phyloP scores from a whole-genome alignment of 92 coral and sea anemone genomes.

The Siderastrea radians region DNA sequence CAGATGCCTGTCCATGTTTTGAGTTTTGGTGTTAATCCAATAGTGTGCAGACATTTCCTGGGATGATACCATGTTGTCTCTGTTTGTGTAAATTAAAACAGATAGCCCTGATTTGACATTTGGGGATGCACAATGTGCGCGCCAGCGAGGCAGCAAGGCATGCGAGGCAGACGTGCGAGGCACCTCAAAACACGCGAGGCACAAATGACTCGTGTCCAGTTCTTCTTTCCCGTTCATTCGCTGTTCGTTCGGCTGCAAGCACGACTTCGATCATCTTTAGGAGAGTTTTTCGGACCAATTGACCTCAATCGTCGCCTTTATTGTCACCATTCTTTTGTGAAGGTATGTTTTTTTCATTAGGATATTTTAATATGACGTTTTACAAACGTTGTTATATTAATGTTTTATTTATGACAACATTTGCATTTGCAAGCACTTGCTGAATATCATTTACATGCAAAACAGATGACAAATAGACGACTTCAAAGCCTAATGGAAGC shows the following conservation, averaged over 20 bases:
- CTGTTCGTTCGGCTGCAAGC: too few relatives aligned
- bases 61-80: background rate
- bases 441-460: background rate
- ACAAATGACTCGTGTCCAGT: background rate
- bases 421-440: background rate
- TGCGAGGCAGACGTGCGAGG: too few relatives aligned
- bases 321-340: background rate
- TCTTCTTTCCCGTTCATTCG: background rate
- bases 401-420: background rate
- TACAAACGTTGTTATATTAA: background rate
- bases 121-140: too few relatives aligned
- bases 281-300: too few relatives aligned
- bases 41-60: too few relatives aligned
- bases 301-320: background rate
- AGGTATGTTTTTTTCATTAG: background rate
- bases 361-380: background rate
- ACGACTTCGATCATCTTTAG: too few relatives aligned
- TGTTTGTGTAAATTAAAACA: background rate
- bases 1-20: background rate
- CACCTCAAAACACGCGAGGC: background rate
- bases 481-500: background rate
- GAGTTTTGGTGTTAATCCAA: too few relatives aligned
- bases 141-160: too few relatives aligned
- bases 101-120: conserved; percentile 53
- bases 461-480: background rate